Percentiles rank a stretch among this genome's conserved stretches.
Conservation (phyloP, 2,113 vertebrate genomes). For the Pseudorasbora parva region DNA sequence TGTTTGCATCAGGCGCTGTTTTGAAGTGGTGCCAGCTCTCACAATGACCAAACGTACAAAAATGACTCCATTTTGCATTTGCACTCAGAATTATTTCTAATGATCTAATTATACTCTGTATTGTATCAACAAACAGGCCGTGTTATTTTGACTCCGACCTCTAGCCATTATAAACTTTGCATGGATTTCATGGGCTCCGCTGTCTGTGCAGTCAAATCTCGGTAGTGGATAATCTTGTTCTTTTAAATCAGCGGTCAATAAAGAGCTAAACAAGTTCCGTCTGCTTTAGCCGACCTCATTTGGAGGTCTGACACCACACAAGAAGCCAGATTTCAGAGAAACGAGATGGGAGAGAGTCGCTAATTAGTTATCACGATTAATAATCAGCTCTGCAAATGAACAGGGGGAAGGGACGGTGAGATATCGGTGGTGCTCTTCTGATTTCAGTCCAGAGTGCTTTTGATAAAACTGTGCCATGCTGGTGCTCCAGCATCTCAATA, state of each 20-base stretch:
- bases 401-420: constrained; percentile 10
- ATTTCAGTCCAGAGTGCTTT: constrained; percentile 42
- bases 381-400: constrained; percentile 45
- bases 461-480: constrained; percentile 34
- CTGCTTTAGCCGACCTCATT: not conserved
- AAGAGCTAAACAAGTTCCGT: not conserved
- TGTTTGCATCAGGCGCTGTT: constrained; percentile 12
- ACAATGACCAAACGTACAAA: not conserved
- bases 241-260: constrained; percentile 22
- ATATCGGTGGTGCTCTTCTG: constrained; percentile 18
- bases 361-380: constrained; percentile 51
- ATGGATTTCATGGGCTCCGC: not conserved
- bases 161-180: not conserved
- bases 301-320: constrained; percentile 26
- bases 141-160: not conserved
- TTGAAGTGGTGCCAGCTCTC: constrained; percentile 22
- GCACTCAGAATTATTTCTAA: not conserved
- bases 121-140: not conserved
- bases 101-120: not conserved
- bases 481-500: constrained; percentile 39
- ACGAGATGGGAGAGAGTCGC: not conserved
- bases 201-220: not conserved
- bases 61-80: not conserved
- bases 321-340: constrained; percentile 23
- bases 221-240: not conserved